Base-by-base conservation (phyloP, 2,888 invertebrate genomes). In the Exephanes ischioxanthus region DNA sequence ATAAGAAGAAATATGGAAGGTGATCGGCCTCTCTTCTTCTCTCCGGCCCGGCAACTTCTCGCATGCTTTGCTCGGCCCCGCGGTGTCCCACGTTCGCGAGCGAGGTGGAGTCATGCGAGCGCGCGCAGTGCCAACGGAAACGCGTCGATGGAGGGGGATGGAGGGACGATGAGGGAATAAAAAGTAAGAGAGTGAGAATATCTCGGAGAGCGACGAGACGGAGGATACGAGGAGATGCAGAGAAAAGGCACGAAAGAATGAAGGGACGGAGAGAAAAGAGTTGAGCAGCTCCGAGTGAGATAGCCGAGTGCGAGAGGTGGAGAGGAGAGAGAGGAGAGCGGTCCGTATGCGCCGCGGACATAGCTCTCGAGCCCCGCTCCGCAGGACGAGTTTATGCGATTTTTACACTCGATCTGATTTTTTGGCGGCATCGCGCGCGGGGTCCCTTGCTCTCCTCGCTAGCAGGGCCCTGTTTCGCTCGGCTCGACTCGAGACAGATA, bases 371-470 rank as follows among this genome's bases (percentile, higher is more conserved):
- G 79, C 71, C 72, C 75, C 89, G 92, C 79, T 80, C 72, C 76
- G 88, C 92, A 92, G 92, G 94, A 94, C 94, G 94, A 94, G 94
- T 94, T 94, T 94, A 94, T 94, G 94, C 93, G 94, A 94, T 94
- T 93, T 93, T 93, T 93, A 93, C 93, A 93, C 93, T 93, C 93
- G 93, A 93, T 93, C 93, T 93, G 93, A 93, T 93, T 94, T 94
- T 94, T 94, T 93, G 93, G 94, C 94, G 94, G 94, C 93, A 92
- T 91, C 93, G 92, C 93, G 83, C 67, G 86, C 86, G 77, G 63
- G n/a, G 83, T 48, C 77, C 80, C 80, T 83, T 67, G 37, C 85
- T 83, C 75, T 73, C 45, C 58, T 33, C 61, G 63, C 63, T 63
- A 68, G 33, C 41, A 33, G 76, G 63, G 73, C 41, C 41, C 66